Evolutionary conservation across 2,113 vertebrate genomes (phyloP).

Genomic region (Centrocercus urophasianus): DNA sequence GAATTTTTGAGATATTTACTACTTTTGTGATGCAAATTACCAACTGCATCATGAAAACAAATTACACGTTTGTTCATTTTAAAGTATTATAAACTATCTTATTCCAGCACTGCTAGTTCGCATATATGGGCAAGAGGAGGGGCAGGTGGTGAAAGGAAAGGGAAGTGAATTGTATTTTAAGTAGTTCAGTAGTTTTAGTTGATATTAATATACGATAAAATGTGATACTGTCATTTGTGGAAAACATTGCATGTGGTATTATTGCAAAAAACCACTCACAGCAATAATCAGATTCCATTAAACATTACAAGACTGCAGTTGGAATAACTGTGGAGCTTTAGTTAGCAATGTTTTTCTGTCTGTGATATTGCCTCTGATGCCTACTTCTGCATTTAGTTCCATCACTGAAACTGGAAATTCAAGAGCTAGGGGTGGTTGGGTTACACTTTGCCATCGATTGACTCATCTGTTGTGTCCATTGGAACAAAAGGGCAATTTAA

Average conservation of each 20-base stretch:
- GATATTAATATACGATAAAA: not conserved
- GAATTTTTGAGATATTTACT: not conserved
- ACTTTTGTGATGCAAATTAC: not conserved
- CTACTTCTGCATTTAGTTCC: not conserved
- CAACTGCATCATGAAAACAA: not conserved
- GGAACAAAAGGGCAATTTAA: not conserved
- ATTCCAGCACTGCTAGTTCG: not conserved
- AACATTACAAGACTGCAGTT: not conserved
- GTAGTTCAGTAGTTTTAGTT: not conserved
- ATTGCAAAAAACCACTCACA: not conserved
- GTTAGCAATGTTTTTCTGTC: not conserved
- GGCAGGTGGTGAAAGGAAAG: not conserved
- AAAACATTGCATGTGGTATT: not conserved
- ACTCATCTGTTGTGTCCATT: not conserved
- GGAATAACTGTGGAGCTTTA: not conserved
- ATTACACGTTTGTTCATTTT: not conserved
- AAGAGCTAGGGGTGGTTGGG: not conserved
- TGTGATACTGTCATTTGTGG: not conserved
- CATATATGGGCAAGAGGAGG: not conserved
- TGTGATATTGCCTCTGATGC: not conserved
- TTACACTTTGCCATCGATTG: not conserved
- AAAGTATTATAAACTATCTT: not conserved
- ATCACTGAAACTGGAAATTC: not conserved
- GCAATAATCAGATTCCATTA: not conserved
- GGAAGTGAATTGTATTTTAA: not conserved